Evolutionary conservation across 1,140 invertebrate genomes (phyloP), one percentile per base, ranked within the genome.

Genomic region (Ephestia elutella): DNA sequence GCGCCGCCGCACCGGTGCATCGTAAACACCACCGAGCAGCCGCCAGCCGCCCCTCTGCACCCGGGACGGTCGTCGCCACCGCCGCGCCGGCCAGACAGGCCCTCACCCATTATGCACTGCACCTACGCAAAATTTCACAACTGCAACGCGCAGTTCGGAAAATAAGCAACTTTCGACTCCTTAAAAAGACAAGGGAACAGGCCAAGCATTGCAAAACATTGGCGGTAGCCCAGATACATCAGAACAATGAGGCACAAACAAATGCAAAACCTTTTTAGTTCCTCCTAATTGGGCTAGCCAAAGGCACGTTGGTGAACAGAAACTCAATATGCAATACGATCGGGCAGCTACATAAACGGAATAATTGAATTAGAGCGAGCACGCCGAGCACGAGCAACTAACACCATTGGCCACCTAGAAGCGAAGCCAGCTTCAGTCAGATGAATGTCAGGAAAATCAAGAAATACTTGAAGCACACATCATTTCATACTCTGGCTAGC

Each of bases 241-340:
- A 81, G 78, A 86, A 87, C 84, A 85, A 87, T 85, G 79, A 77
- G 72, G 70, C 67, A 65, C 73, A 73, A 78, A 83, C 76, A 72
- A 78, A 83, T 65, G 66, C 65, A 76, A 67, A 75, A 75, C 81
- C 80, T 80, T 85, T 82, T 85, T 80, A 78, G 82, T 82, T 77
- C 72, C 73, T 78, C 81, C 80, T 84, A 87, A 86, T 86, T 84
- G 78, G 84, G 78, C 73, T 69, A 38, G 78, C 73, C 68, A 38
- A 73, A 68, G 65, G 75, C 76, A 63, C 73, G 70, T 71, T 62
- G 62, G 62, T 62, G 56, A 70, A 66, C 76, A 78, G 76, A 85
- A 83, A 86, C 74, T 82, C 76, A 82, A 85, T 87, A 85, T 85
- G 75, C 84, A 83, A 82, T 66, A 72, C 80, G 76, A 82, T 85